These are phyloP conservation scores for Stratiolaelaps scimitus DNA, from an alignment of 1,140 invertebrate species.

Conservation along the genomic window DNA sequence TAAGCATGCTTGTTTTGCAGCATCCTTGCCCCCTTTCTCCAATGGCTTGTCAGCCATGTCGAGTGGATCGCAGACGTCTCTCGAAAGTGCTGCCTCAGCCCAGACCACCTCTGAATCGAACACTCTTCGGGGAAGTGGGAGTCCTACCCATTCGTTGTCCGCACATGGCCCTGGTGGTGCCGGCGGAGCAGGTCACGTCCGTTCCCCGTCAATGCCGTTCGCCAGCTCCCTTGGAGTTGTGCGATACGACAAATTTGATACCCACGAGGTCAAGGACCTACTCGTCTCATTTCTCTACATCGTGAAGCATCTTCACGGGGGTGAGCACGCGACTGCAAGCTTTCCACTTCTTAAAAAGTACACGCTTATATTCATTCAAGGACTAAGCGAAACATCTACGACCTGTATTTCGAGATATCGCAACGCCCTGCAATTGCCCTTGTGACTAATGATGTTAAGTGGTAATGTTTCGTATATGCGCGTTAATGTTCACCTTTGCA, in stretches of 20 bases:
- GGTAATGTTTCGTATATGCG: not conserved
- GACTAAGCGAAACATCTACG: not conserved
- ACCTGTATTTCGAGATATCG: not conserved
- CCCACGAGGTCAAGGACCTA: conserved; percentile 67
- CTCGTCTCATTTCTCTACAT: conserved; percentile 79
- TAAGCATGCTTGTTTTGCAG: not conserved
- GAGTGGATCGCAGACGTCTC: conserved; percentile 12
- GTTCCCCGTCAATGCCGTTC: conserved; percentile 36
- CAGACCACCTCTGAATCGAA: conserved; percentile 24
- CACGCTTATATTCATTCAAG: not conserved
- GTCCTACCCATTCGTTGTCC: not conserved
- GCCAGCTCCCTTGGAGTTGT: conserved; percentile 39
- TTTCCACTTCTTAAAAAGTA: not conserved
- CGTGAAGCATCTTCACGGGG: conserved; percentile 70
- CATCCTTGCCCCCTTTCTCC: conserved; percentile 9
- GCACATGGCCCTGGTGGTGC: not conserved
- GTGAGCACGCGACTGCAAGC: too few relatives aligned
- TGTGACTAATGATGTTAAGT: conserved; percentile 9
- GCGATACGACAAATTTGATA: conserved; percentile 59
- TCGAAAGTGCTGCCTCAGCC: conserved; percentile 2
- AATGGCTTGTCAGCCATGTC: conserved; percentile 22
- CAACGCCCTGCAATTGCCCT: not conserved
- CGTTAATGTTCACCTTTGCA: conserved; percentile 35
- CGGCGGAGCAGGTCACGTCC: conserved; percentile 7
- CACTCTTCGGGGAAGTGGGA: conserved; percentile 10